These are phyloP conservation scores for Diadromus collaris DNA, from an alignment of 2,888 invertebrate genomes.

Conservation along the genomic window DNA sequence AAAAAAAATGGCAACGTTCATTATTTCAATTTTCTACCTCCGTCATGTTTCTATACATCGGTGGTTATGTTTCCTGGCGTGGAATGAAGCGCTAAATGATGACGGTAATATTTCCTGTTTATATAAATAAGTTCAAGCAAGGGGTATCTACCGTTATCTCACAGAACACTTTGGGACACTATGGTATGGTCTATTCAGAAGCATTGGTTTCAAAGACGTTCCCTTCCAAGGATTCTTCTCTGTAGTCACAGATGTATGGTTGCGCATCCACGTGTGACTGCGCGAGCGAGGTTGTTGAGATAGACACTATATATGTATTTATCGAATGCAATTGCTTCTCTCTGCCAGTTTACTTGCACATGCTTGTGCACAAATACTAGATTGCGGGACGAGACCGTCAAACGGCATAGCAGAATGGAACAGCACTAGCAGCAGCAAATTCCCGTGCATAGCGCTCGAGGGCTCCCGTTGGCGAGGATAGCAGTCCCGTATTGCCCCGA, in stretches of 20 bases:
- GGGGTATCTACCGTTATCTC: neutral
- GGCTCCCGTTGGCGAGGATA: conserved; percentile 25
- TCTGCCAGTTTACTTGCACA: conserved; percentile 19
- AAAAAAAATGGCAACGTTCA: conserved; percentile 38
- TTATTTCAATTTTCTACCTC: conserved; percentile 13
- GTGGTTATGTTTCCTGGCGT: conserved; percentile 4
- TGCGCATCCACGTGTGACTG: neutral
- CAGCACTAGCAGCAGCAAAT: neutral
- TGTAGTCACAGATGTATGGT: neutral
- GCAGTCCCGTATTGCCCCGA: conserved; percentile 24
- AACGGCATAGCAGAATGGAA: conserved; percentile 18
- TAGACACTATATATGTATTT: neutral
- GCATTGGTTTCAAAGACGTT: neutral
- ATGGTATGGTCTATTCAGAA: neutral
- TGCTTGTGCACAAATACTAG: conserved; percentile 8
- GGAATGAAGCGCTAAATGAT: neutral
- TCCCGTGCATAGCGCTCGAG: conserved; percentile 25
- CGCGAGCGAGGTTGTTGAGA: neutral
- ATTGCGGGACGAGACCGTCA: conserved; percentile 23
- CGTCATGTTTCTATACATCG: neutral
- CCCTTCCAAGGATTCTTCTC: neutral
- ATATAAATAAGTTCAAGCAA: too few species aligned
- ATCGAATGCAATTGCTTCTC: conserved; percentile 21
- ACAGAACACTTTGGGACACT: too few species aligned
- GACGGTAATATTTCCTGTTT: neutral